Evolutionary conservation across 2,888 invertebrate species (phyloP).

Genomic region (Coleophora flavipennella): DNA sequence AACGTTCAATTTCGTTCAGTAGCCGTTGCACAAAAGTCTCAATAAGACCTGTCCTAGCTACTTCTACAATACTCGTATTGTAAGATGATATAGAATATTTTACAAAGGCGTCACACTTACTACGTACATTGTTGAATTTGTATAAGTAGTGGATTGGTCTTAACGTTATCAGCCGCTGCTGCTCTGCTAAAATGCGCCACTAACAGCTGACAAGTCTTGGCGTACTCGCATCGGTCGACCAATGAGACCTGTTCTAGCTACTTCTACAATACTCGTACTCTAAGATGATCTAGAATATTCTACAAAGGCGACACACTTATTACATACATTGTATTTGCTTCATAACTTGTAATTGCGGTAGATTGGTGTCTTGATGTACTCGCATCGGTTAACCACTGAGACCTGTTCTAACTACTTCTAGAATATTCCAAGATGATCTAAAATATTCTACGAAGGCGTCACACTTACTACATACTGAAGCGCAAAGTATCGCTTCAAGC

Average conservation of each 20-base stretch:
- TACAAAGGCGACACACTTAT: neutral
- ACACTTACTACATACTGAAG: too few species aligned
- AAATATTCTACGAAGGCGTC: too few species aligned
- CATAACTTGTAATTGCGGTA: constrained; percentile 8
- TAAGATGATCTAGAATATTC: too few species aligned
- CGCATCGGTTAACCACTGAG: constrained; percentile 95
- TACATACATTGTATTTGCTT: neutral
- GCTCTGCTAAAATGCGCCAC: neutral
- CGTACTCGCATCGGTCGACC: neutral
- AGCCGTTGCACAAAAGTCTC: too few species aligned
- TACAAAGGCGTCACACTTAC: neutral
- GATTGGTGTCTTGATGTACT: constrained; percentile 81
- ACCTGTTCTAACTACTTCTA: constrained; percentile 97
- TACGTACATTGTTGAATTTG: constrained; percentile 8
- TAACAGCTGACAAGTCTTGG: neutral
- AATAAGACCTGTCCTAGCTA: constrained; percentile 93
- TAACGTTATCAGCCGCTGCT: constrained; percentile 76
- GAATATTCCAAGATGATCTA: too few species aligned
- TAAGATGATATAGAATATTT: too few species aligned
- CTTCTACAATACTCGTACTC: too few species aligned
- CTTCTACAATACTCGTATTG: too few species aligned
- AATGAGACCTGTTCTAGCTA: constrained; percentile 93
- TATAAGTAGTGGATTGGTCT: constrained; percentile 16
- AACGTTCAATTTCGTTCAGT: too few species aligned
- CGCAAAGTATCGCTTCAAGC: too few species aligned